Evolutionary conservation across 2,113 vertebrate species (phyloP).

Genomic region (Dicrurus megarhynchus): DNA sequence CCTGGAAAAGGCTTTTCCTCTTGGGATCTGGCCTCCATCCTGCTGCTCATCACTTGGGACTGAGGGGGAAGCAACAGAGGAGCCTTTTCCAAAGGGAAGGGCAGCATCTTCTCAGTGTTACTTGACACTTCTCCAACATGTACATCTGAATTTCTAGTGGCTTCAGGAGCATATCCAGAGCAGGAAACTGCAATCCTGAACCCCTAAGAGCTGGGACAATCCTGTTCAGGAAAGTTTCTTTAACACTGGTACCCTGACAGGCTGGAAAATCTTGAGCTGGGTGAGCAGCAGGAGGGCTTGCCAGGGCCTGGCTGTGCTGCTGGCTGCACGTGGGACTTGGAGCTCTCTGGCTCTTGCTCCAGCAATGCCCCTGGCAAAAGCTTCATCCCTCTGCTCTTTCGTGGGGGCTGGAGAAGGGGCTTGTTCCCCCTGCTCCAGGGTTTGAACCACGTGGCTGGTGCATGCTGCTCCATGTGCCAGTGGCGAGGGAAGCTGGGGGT

Average conservation of each 20-base stretch:
- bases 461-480: fast-evolving
- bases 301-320: not conserved
- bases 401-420: not conserved
- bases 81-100: not conserved
- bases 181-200: not conserved
- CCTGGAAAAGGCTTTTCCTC: not conserved
- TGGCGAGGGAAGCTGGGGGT: fast-evolving
- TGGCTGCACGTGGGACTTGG: fast-evolving
- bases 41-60: fast-evolving
- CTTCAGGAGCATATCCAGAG: not conserved
- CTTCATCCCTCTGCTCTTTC: not conserved
- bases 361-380: not conserved
- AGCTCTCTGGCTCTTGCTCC: not conserved
- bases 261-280: not conserved
- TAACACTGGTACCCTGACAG: not conserved
- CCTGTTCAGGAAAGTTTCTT: not conserved
- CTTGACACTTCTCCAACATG: fast-evolving
- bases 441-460: not conserved
- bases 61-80: not conserved
- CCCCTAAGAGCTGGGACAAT: no score
- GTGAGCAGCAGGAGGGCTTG: not conserved
- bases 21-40: fast-evolving
- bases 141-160: not conserved
- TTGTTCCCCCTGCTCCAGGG: fast-evolving
- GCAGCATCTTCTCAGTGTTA: not conserved